These are phyloP conservation scores for Diuraphis noxia DNA, from an alignment of 1,140 invertebrate species.

Conservation along the genomic window DNA sequence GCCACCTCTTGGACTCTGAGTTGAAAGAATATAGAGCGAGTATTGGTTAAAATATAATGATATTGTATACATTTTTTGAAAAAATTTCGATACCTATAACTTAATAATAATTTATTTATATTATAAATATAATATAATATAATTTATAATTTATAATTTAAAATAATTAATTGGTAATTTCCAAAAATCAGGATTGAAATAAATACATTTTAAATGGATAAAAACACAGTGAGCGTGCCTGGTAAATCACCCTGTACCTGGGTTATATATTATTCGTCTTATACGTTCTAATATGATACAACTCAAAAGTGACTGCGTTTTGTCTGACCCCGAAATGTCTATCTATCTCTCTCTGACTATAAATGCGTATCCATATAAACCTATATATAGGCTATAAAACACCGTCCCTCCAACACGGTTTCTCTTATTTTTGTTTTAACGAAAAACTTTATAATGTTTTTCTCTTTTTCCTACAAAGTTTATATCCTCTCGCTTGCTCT, in stretches of 20 bases:
- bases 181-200: background rate
- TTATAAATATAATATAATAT: too few species aligned
- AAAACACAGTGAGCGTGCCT: background rate
- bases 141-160: too few species aligned
- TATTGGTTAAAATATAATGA: background rate
- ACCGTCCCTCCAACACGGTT: background rate
- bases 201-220: background rate
- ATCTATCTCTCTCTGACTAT: background rate
- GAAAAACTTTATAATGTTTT: conserved; percentile 19
- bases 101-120: too few species aligned
- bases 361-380: background rate
- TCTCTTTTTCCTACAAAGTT: conserved; percentile 9
- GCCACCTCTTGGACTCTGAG: background rate
- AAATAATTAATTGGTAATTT: too few species aligned
- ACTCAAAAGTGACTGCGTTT: background rate
- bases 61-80: too few species aligned
- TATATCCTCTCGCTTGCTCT: background rate
- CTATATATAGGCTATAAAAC: background rate
- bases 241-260: background rate
- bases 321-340: background rate
- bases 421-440: background rate
- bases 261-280: background rate
- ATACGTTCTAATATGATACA: background rate
- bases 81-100: background rate
- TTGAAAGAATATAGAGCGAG: background rate